Evolutionary conservation across 2,888 invertebrate species (phyloP).

Genomic region (Melikaiella ostensackeni): DNA sequence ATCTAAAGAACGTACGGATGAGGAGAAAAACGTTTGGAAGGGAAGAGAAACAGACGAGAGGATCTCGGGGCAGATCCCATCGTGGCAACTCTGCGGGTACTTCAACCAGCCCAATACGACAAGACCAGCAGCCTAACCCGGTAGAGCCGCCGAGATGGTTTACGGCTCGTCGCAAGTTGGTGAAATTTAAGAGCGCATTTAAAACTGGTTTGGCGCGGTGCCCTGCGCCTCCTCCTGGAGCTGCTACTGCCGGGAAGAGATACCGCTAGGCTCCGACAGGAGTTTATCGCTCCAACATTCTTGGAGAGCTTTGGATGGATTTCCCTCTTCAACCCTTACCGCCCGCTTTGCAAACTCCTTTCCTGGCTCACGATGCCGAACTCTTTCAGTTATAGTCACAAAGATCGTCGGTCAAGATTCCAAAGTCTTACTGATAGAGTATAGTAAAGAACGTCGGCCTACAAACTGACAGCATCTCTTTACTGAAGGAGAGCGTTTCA

Average conservation of each 20-base stretch:
- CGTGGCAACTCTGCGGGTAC: constrained; percentile 67
- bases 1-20: constrained; percentile 63
- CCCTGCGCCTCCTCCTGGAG: constrained; percentile 73
- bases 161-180: constrained; percentile 75
- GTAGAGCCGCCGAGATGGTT: constrained; percentile 73
- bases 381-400: constrained; percentile 54
- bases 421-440: constrained; percentile 1
- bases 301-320: constrained; percentile 75
- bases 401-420: constrained; percentile 64
- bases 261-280: constrained; percentile 72
- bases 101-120: constrained; percentile 67
- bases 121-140: constrained; percentile 70
- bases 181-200: constrained; percentile 77
- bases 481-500: background rate
- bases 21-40: constrained; percentile 51
- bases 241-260: constrained; percentile 70
- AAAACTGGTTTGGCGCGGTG: constrained; percentile 77
- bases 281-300: constrained; percentile 76
- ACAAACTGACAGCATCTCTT: background rate
- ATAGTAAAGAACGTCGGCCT: background rate
- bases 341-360: constrained; percentile 51
- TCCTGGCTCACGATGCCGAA: constrained; percentile 45
- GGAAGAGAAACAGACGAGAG: constrained; percentile 55
- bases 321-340: constrained; percentile 66
- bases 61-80: constrained; percentile 63